Percentiles rank a stretch among this genome's conserved stretches.
Conservation (phyloP, 2,888 invertebrate genomes). For the Ormyrus nitidulus region DNA sequence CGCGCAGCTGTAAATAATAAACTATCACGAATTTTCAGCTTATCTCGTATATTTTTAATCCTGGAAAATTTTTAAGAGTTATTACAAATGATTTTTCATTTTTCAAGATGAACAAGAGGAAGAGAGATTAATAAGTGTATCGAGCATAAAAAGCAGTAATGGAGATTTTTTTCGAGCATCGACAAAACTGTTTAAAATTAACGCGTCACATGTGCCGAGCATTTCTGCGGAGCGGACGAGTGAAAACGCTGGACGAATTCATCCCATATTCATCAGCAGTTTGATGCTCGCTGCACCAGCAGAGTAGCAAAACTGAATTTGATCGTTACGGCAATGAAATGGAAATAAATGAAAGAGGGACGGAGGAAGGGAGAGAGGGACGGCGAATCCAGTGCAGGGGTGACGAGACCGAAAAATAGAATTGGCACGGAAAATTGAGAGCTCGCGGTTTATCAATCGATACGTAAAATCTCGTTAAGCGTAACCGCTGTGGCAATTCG, state of each 20-base stretch:
- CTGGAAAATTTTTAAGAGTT: too few relatives aligned
- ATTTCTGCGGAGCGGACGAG: not conserved
- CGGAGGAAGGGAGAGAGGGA: not conserved
- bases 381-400: too few relatives aligned
- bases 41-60: too few relatives aligned
- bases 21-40: too few relatives aligned
- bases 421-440: constrained; percentile 35
- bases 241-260: not conserved
- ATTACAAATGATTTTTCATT: too few relatives aligned
- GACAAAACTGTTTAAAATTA: not conserved
- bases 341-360: constrained; percentile 39
- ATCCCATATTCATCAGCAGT: not conserved
- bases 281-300: not conserved
- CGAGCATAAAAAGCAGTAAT: too few relatives aligned
- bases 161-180: not conserved
- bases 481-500: constrained; percentile 49
- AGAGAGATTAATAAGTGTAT: too few relatives aligned
- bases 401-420: constrained; percentile 20
- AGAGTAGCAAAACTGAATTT: constrained; percentile 33
- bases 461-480: constrained; percentile 56
- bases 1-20: too few relatives aligned
- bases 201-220: not conserved
- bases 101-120: too few relatives aligned
- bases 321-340: constrained; percentile 40
- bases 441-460: constrained; percentile 49